Conservation (phyloP, 64 coral and sea anemone genomes). For the Pocillopora verrucosa region DNA sequence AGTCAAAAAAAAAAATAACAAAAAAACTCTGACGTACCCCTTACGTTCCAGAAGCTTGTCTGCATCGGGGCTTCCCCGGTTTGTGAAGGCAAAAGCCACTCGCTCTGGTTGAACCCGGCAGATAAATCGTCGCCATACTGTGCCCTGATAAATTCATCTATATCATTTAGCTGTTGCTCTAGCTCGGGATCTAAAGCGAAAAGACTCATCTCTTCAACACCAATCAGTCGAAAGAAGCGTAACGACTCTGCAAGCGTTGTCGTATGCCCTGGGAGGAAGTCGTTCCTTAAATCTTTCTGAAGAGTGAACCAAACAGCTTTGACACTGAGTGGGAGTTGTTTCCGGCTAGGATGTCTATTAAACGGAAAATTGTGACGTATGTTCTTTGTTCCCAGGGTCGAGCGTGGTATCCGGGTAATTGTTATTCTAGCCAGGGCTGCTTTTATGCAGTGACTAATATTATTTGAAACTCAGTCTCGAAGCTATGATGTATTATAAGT, state of each 20-base stretch:
- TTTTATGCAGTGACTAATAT: not conserved
- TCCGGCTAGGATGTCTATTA: conserved; percentile 26
- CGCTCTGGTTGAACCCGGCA: conserved; percentile 33
- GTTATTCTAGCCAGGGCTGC: conserved; percentile 37
- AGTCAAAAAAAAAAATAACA: conserved; percentile 5
- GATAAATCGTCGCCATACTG: conserved; percentile 35
- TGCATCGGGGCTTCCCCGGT: conserved; percentile 35
- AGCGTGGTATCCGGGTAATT: conserved; percentile 52
- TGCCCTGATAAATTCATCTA: conserved; percentile 32
- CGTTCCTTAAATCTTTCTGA: conserved; percentile 50
- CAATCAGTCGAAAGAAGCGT: not conserved
- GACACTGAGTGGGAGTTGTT: conserved; percentile 36
- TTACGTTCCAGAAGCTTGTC: conserved; percentile 11
- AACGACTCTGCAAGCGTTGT: not conserved
- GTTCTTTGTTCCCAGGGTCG: conserved; percentile 25
- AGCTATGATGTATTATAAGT: not conserved
- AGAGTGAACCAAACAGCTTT: not conserved
- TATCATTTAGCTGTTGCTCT: conserved; percentile 43
- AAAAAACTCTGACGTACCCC: conserved; percentile 14
- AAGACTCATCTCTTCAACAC: conserved; percentile 26
- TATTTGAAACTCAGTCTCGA: not conserved
- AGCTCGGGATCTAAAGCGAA: conserved; percentile 42
- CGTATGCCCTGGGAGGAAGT: conserved; percentile 25
- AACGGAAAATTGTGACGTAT: conserved; percentile 30
- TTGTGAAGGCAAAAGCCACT: conserved; percentile 48